phyloP scores from a whole-genome alignment of 2,797 vertebrate genomes.

The Urocyon cinereoargenteus region DNA sequence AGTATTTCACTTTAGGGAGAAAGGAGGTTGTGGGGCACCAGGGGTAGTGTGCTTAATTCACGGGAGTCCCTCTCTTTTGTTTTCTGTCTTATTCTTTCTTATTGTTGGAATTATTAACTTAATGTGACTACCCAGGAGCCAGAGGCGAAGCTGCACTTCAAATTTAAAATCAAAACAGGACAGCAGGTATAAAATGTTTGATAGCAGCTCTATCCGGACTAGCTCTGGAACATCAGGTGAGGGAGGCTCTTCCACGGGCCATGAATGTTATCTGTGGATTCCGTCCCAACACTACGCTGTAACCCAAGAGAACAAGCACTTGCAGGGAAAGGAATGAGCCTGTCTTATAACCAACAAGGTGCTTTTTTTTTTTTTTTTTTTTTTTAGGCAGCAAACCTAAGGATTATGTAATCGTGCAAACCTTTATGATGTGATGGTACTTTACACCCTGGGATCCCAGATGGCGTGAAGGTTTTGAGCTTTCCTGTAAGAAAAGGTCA shows the following conservation, averaged over 20 bases:
- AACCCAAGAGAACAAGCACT: background rate
- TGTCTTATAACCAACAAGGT: background rate
- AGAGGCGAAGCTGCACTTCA: background rate
- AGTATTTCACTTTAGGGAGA: background rate
- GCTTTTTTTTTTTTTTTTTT: background rate
- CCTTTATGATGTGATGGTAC: background rate
- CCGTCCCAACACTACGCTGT: background rate
- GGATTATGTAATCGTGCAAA: background rate
- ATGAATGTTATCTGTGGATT: background rate
- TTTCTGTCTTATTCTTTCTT: conserved; percentile 34
- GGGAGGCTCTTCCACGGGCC: background rate
- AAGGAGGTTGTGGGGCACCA: background rate
- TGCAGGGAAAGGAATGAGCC: background rate
- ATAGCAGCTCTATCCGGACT: conserved; percentile 11
- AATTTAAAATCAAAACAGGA: conserved; percentile 62
- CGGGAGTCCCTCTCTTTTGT: background rate
- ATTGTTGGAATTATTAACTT: conserved; percentile 39
- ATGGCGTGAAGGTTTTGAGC: background rate
- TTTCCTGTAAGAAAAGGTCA: background rate
- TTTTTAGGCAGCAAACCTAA: background rate
- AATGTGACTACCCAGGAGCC: conserved; percentile 47
- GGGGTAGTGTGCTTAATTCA: background rate
- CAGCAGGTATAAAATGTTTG: conserved; percentile 57
- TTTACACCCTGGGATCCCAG: background rate
- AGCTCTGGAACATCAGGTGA: conserved; percentile 11